These are phyloP conservation scores for Grantiella picta DNA, from an alignment of 2,113 vertebrate species.

Conservation along the genomic window DNA sequence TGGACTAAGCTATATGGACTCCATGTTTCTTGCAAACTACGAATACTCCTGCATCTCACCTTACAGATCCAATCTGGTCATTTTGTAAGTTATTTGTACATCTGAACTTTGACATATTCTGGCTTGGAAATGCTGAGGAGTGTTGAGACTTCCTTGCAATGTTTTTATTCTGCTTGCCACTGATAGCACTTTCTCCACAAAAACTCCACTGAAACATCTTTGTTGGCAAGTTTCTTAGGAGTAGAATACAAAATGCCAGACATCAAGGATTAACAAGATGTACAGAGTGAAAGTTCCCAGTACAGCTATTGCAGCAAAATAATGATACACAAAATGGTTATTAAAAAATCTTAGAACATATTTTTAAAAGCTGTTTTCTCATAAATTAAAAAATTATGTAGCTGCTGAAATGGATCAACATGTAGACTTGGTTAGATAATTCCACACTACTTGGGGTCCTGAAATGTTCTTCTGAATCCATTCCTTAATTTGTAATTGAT, in stretches of 20 bases:
- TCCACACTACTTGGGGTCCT: background rate
- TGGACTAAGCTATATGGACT: background rate
- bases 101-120: background rate
- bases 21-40: rapidly evolving
- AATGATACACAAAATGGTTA: background rate
- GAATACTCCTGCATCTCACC: background rate
- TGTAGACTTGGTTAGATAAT: background rate
- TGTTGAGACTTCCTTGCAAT: background rate
- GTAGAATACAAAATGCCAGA: background rate
- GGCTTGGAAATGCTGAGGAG: background rate
- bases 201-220: background rate
- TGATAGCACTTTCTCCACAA: background rate
- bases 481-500: background rate
- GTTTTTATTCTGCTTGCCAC: background rate
- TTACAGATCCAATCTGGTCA: background rate
- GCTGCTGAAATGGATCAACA: background rate
- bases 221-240: background rate
- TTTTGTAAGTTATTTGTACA: background rate
- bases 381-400: background rate
- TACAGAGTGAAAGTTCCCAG: background rate
- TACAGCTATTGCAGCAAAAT: background rate
- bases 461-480: background rate
- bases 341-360: background rate
- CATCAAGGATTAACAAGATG: background rate
- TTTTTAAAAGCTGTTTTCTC: background rate